Conservation (phyloP, 2,113 vertebrate genomes). For the Dicrurus megarhynchus region DNA sequence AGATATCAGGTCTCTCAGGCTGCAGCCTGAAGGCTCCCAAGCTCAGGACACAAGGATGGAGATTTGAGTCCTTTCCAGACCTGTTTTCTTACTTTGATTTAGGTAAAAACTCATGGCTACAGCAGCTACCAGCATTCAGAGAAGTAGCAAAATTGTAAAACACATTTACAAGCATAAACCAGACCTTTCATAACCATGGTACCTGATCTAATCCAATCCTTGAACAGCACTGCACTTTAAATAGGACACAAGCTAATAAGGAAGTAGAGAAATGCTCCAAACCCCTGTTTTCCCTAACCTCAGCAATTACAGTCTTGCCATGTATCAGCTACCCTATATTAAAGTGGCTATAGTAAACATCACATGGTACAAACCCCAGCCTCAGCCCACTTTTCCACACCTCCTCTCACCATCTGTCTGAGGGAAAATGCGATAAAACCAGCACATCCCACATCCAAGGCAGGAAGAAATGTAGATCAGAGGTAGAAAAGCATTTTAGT, state of each 20-base stretch:
- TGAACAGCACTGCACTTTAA: background rate
- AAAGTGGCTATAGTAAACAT: background rate
- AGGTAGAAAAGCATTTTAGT: background rate
- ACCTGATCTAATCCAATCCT: background rate
- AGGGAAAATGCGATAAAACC: background rate
- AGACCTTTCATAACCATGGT: background rate
- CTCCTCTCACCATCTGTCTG: background rate
- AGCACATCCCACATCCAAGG: background rate
- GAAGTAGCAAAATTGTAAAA: background rate
- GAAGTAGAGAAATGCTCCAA: background rate
- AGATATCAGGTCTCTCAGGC: background rate
- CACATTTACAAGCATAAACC: background rate
- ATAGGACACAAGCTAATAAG: background rate
- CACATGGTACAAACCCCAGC: background rate
- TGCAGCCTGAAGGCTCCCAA: background rate
- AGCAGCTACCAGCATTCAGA: background rate
- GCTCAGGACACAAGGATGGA: background rate
- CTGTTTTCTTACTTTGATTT: background rate
- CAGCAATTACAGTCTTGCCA: background rate
- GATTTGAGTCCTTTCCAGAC: background rate
- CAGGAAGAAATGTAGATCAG: background rate
- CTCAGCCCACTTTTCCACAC: background rate
- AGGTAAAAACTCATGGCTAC: background rate
- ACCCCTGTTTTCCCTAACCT: background rate
- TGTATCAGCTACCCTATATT: background rate